These are phyloP conservation scores for Arctocebus calabarensis DNA, from an alignment of 2,797 vertebrate species.

Conservation along the genomic window DNA sequence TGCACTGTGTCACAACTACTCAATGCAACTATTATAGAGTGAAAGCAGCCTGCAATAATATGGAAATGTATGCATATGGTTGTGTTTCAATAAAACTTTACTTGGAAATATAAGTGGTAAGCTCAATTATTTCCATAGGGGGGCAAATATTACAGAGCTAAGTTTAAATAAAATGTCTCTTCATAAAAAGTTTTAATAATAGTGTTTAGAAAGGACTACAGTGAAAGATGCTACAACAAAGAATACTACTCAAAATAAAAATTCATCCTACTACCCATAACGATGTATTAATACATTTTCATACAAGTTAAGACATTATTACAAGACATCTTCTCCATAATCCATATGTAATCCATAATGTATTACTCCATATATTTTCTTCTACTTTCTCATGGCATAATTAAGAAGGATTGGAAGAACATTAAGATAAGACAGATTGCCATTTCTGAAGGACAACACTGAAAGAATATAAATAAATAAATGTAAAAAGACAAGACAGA, in stretches of 20 bases:
- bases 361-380: neutral
- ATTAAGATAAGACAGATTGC: neutral
- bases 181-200: neutral
- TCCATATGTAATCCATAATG: neutral
- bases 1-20: neutral
- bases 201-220: neutral
- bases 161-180: neutral
- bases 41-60: neutral
- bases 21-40: neutral
- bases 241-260: constrained; percentile 10
- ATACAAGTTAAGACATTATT: constrained; percentile 18
- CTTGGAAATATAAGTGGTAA: neutral
- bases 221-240: neutral
- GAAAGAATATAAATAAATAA: neutral
- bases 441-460: neutral
- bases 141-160: neutral
- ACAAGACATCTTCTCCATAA: constrained; percentile 4
- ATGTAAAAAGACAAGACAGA: neutral
- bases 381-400: neutral
- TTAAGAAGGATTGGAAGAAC: neutral
- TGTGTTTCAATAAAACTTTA: neutral
- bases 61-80: neutral
- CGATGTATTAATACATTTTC: neutral
- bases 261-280: neutral
- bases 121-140: neutral